Base-by-base conservation (phyloP, 2,888 invertebrate genomes). In the Drosophila cyrtoloma region DNA sequence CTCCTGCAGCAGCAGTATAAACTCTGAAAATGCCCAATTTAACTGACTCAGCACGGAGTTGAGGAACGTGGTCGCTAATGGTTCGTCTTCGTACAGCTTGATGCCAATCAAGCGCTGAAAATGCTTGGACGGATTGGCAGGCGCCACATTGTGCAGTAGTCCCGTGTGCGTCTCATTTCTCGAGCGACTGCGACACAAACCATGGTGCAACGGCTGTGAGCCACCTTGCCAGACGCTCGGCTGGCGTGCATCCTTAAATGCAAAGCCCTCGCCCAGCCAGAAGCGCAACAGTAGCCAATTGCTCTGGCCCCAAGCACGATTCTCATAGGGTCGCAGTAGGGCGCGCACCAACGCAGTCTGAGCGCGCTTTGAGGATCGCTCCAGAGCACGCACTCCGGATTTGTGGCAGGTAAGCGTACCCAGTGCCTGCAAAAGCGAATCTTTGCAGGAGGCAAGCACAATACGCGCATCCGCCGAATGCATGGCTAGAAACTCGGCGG, bases 11-110 rank as follows among this genome's bases (percentile, higher is more conserved):
- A 97, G 95, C 32, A 97, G 96, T 77, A 97, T 96, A 90, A 97
- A 97, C 91, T 97, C 97, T 0, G 97, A 97, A 92, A 97, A 97
- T 0, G 97, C 96, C 97, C 97, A 97, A 93, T 97, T 97, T 7
- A 97, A 94, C 86, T 97, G 97, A 90, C 96, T 97, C 9, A 97
- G 94, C 32, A 97, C 94, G 0, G 97, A 97, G 92, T 97, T 97
- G 16, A 97, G 94, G 90, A 96, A 97, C 0, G 95, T 93, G 0
- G 96, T 96, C 0, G 97, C 95, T 28, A 95, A 94, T 39, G 95
- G 95, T 10, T 95, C 95, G 86, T 97, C 95, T 4, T 94, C 93
- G 0, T 94, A 78, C 39, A 97, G 91, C 60, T 95, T 95, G 16
- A 95, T 94, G 47, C 94, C 94, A 51, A 97, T 95, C 2, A 96